Conservation (phyloP, 2,113 vertebrate species). For the Syrrhaptes paradoxus region DNA sequence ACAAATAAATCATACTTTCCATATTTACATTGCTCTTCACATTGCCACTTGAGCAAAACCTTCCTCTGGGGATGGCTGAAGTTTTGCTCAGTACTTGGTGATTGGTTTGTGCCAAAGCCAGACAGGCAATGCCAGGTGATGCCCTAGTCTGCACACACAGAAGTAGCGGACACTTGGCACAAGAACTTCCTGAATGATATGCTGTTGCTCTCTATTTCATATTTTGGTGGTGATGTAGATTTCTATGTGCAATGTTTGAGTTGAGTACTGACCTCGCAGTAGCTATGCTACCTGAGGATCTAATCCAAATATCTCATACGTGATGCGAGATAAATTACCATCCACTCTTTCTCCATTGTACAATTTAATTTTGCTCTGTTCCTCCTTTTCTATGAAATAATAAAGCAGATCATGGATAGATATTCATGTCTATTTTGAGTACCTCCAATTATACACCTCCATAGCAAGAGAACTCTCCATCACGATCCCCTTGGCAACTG, state of each 20-base stretch:
- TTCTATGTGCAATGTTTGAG: not conserved
- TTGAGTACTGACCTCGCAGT: not conserved
- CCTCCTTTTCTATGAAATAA: not conserved
- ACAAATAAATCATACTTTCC: not conserved
- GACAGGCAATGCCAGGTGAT: not conserved
- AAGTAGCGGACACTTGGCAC: not conserved
- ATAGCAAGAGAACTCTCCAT: not conserved
- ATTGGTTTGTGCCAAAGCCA: not conserved
- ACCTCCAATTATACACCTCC: constrained; percentile 15
- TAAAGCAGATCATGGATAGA: not conserved
- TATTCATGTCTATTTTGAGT: constrained; percentile 21
- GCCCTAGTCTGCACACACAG: not conserved
- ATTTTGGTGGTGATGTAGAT: not conserved
- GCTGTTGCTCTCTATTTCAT: not conserved
- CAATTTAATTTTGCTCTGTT: not conserved
- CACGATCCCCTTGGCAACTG: constrained; percentile 22
- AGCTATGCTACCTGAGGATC: not conserved
- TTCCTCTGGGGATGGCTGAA: not conserved
- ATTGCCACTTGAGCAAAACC: not conserved
- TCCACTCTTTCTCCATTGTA: not conserved
- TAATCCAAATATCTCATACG: not conserved
- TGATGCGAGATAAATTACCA: not conserved
- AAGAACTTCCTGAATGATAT: not conserved
- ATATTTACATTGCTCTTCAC: not conserved
- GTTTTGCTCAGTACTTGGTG: not conserved